Percentiles rank a stretch among this genome's conserved stretches.
Evolutionary conservation across 2,113 vertebrate genomes (phyloP).

Genomic region (Gasterosteus aculeatus): DNA sequence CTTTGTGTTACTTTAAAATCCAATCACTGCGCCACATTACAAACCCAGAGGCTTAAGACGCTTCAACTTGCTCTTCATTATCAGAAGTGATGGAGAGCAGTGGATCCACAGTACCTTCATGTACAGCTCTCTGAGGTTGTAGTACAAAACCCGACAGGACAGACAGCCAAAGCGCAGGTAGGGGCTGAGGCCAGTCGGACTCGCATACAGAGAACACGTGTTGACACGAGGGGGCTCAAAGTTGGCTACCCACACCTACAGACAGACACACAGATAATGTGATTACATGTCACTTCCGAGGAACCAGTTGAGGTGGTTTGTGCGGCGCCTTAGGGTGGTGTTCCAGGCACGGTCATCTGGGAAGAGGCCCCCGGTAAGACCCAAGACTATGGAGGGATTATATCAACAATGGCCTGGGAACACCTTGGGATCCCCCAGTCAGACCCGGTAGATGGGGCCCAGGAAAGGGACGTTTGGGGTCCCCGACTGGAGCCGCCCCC

Average conservation of each 20-base stretch:
- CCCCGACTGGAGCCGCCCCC: too few relatives aligned
- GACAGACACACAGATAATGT: neutral
- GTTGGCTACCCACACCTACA: constrained; percentile 92
- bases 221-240: constrained; percentile 91
- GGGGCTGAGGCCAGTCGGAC: constrained; percentile 93
- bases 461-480: too few relatives aligned
- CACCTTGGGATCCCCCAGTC: too few relatives aligned
- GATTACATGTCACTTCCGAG: neutral
- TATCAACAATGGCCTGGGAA: too few relatives aligned
- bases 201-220: constrained; percentile 89
- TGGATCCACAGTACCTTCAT: constrained; percentile 84
- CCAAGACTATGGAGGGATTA: too few relatives aligned
- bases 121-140: constrained; percentile 94
- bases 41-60: neutral
- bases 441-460: too few relatives aligned
- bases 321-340: too few relatives aligned
- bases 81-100: neutral
- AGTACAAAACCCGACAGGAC: constrained; percentile 93
- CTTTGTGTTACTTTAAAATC: too few relatives aligned
- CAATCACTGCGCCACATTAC: too few relatives aligned
- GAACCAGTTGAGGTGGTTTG: too few relatives aligned
- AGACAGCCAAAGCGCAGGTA: constrained; percentile 96
- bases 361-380: too few relatives aligned
- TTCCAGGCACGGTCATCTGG: too few relatives aligned
- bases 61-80: neutral